Evolutionary conservation across 2,113 vertebrate genomes (phyloP), one percentile per base, ranked within the genome.

Genomic region (Coreoperca whiteheadi): DNA sequence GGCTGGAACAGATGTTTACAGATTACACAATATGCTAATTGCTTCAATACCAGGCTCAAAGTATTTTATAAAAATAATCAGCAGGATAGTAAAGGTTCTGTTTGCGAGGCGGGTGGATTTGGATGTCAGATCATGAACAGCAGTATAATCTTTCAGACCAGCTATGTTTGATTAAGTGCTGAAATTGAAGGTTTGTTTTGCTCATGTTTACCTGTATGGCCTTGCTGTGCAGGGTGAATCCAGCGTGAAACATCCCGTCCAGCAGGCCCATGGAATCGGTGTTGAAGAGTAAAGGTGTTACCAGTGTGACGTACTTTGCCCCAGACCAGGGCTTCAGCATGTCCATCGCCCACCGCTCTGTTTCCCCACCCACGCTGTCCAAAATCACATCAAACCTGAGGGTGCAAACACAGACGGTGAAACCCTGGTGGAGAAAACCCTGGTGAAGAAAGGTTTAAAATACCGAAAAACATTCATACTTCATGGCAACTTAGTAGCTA

Each of bases 301-400:
- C 96, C 90, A 99, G 90, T 0, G 98, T 98, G 84, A 98, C 95
- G 1, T 96, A 98, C 0, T 97, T 98, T 16, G 98, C 96, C 77
- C 98, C 97, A 0, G 96, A 96, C 98, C 98, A 99, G n/a, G 97
- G 96, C 92, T 96, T 98, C 91, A 99, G 94, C 60, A 96, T 91
- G 64, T 86, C 90, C 76, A 94, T 74, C 39, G 96, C 97, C 97
- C 97, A 97, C 20, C 94, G 88, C 88, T 99, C 98, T 1, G 96
- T 97, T 21, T 96, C 93, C 77, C 97, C 97, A 16, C 98, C 98
- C 75, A 99, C 95, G 41, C 93, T 94, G 92, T 99, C 98, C 32
- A 99, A 93, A 85, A 99, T 94, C 69, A 97, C 94, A 82, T 98
- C 97, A 76, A 95, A 95, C 85, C 94, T 95, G 67, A 28, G 3